Evolutionary conservation across 2,888 invertebrate genomes (phyloP), one percentile per base, ranked within the genome.

Genomic region (Aplocera efformata): DNA sequence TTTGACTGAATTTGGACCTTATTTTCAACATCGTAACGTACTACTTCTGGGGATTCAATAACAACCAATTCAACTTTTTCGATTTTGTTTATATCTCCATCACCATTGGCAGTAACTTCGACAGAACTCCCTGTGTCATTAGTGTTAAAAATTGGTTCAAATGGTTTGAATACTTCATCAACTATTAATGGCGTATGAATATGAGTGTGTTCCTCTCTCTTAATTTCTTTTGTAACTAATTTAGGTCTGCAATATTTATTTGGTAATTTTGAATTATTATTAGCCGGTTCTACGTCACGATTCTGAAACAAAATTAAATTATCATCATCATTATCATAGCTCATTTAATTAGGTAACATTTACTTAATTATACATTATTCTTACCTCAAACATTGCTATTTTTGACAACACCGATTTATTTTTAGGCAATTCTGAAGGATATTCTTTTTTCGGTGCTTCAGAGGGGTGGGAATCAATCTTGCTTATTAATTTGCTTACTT

Each of bases 341-440:
- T n/a, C n/a, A n/a, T n/a, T n/a, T n/a, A n/a, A n/a, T n/a, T n/a
- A n/a, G n/a, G 11, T 49, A 33, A n/a, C 11, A 23, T 4, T 17
- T 13, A 42, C 11, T 28, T 11, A 20, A 8, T 6, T 11, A 1
- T 8, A 5, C 10, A 9, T 25, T 9, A 7, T 22, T n/a, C 59
- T 76, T 67, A 81, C 85, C 69, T 86, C 85, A 63, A 84, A 86
- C 57, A 84, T 62, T 20, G 84, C 81, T 29, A 86, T 79, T 60
- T 76, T 84, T 0, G 82, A 74, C 11, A 75, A 43, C 1, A 86
- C 70, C 0, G 75, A 69, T 28, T 67, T 72, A 25, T 72, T 70
- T 41, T 63, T 72, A 1, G 72, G 73, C 7, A 72, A 32, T 7
- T 70, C 67, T 5, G 64, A 57, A 1, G 41, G 41, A 1, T 42